These are phyloP conservation scores for Gandaritis pyraliata DNA, from an alignment of 2,888 invertebrate genomes.

Conservation along the genomic window DNA sequence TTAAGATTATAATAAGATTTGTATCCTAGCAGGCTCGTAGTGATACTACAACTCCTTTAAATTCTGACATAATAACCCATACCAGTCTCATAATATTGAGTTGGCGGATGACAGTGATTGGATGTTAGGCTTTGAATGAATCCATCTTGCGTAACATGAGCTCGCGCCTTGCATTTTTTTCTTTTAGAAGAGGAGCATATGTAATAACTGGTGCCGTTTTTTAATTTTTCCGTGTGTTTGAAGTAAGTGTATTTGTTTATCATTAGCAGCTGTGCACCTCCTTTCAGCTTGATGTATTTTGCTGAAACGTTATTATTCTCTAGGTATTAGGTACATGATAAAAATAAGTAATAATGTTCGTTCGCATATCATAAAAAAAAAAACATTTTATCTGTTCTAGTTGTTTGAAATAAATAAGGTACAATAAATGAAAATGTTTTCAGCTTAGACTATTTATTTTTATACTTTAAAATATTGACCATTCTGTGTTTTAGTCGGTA, in stretches of 20 bases:
- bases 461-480: constrained; percentile 1
- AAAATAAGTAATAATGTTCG: too few species aligned
- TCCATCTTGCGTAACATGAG: background rate
- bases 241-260: background rate
- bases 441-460: background rate
- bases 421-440: background rate
- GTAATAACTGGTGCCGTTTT: background rate
- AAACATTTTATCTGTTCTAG: too few species aligned
- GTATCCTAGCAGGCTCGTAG: too few species aligned
- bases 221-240: background rate
- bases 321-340: too few species aligned
- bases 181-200: constrained; percentile 11
- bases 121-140: background rate
- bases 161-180: constrained; percentile 19
- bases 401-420: too few species aligned
- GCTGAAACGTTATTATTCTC: background rate
- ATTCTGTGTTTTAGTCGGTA: background rate
- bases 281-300: background rate
- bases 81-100: background rate
- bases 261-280: constrained; percentile 1
- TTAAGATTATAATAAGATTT: too few species aligned
- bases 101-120: constrained; percentile 1
- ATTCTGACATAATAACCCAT: constrained; percentile 4
- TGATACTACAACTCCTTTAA: too few species aligned
- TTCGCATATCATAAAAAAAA: too few species aligned